A percentile compares a stretch with the other conserved stretches of the same genome.
These are phyloP conservation scores for Yponomeuta plumbellus DNA, from an alignment of 2,888 invertebrate species.

Conservation along the genomic window DNA sequence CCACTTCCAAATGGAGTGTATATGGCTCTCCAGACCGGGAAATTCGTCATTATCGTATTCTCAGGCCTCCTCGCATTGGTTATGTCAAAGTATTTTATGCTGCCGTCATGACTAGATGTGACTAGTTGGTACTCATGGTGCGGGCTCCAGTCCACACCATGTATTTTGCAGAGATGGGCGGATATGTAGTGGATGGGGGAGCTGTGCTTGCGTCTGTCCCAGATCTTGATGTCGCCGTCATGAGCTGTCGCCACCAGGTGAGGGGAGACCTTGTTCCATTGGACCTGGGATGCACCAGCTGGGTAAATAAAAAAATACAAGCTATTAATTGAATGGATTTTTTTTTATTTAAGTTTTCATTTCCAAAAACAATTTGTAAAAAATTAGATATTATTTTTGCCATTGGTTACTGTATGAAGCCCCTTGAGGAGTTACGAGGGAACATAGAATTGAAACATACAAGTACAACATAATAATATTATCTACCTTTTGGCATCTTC, in stretches of 20 bases:
- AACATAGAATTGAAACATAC: too few species aligned
- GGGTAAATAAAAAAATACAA: constrained; percentile 25
- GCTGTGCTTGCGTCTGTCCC: constrained; percentile 94
- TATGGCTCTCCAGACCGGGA: constrained; percentile 95
- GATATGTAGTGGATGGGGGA: constrained; percentile 94
- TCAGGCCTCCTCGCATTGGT: constrained; percentile 90
- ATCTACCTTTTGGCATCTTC: too few species aligned
- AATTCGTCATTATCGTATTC: constrained; percentile 88
- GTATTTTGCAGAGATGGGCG: constrained; percentile 91
- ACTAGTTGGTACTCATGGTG: constrained; percentile 89
- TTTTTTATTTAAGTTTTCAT: too few species aligned
- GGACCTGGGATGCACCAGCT: constrained; percentile 95
- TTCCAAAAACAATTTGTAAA: too few species aligned
- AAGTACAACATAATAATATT: too few species aligned
- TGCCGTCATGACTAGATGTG: constrained; percentile 96
- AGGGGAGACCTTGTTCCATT: constrained; percentile 92
- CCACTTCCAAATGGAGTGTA: constrained; percentile 96
- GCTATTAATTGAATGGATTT: neutral
- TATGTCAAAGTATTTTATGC: constrained; percentile 95
- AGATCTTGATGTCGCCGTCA: constrained; percentile 96
- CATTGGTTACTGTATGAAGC: too few species aligned
- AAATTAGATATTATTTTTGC: too few species aligned
- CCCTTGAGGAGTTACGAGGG: too few species aligned
- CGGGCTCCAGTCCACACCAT: constrained; percentile 96
- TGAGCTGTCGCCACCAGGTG: constrained; percentile 95